Base-by-base conservation (phyloP, 2,113 vertebrate species). In the Sterna hirundo region DNA sequence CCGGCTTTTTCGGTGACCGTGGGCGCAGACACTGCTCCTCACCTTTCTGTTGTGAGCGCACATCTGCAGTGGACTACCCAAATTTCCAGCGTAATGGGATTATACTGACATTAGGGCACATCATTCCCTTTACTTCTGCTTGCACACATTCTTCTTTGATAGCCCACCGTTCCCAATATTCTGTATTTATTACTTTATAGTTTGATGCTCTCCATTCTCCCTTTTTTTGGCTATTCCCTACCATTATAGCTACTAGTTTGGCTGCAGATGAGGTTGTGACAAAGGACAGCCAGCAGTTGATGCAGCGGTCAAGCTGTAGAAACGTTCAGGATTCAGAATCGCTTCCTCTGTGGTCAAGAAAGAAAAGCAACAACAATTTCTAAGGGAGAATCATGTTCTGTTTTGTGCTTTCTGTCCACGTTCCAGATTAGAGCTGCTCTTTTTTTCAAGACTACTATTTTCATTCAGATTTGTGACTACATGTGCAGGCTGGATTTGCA, bases 401-500 rank as follows among this genome's bases (percentile, higher is more conserved):
- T 11, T 75, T 57, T 60, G 47, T 70, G 34, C 47, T n/a, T 65
- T 38, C 89, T 30, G n/a, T 29, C 64, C 76, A 9, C 1, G 0
- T 34, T 29, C 44, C 89, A 54, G 84, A 36, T 58, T 15, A 7
- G 70, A 93, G 88, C 88, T 76, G 90, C 78, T 88, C 51, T 34
- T 86, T 34, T 86, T 70, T 75, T 44, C 71, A 23, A 46, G 86
- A 7, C 55, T 46, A 5, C 66, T 44, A 1, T 79, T 94, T 84
- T 20, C 94, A 76, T 46, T 90, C 90, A 65, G 87, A 27, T 69
- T 21, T 55, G 78, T 32, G 78, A 49, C 75, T 88, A 5, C 44
- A 1, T 70, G 66, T 46, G 92, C 95, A 57, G 88, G 78, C 94
- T 88, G 78, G 12, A 52, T 96, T 96, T 96, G 93, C 85, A 85